Evolutionary conservation across 2,113 vertebrate species (phyloP), one percentile per base, ranked within the genome.

Genomic region (Phylloscopus trochiloides): DNA sequence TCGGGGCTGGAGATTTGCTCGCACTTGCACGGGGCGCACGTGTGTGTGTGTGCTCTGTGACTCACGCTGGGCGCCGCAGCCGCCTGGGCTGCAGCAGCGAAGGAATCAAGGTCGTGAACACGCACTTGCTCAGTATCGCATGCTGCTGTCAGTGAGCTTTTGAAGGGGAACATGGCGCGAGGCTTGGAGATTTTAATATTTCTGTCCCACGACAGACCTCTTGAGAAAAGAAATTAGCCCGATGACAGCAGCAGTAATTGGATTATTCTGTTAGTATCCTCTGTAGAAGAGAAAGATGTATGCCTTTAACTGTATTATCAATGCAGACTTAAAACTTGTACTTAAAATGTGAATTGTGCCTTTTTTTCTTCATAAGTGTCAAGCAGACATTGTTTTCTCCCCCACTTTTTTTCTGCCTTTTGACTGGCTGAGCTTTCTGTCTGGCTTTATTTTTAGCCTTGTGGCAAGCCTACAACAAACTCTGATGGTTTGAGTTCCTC

Each of bases 311-410:
- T 86, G 1, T 87, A 55, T 93, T 92, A 85, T 76, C 47, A 80
- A 76, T 18, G 29, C 38, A 74, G 72, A 19, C 45, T 72, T 92
- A 83, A 92, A 70, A 94, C 51, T 61, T 52, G 24, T 34, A 48
- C 54, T 95, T 83, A 71, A 94, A 96, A 91, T 62, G 17, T 92
- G 75, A 86, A 86, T 83, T 52, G 17, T 45, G 29, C 38, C 65
- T 86, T 45, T 40, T 82, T 82, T 91, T 45, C 68, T 82, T 92
- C 12, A 3, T 77, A 87, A 82, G 48, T 55, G 71, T 47, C 26
- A 42, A 66, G 61, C 12, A 76, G 62, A 19, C 57, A 54, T 72
- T 93, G 74, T 77, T 88, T 94, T 77, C 80, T 91, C 80, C 34
- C 45, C 66, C 36, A 38, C 28, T 91, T 73, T 91, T 61, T 67